Evolutionary conservation across 2,113 vertebrate species (phyloP), one percentile per base, ranked within the genome.

Genomic region (Buteo buteo): DNA sequence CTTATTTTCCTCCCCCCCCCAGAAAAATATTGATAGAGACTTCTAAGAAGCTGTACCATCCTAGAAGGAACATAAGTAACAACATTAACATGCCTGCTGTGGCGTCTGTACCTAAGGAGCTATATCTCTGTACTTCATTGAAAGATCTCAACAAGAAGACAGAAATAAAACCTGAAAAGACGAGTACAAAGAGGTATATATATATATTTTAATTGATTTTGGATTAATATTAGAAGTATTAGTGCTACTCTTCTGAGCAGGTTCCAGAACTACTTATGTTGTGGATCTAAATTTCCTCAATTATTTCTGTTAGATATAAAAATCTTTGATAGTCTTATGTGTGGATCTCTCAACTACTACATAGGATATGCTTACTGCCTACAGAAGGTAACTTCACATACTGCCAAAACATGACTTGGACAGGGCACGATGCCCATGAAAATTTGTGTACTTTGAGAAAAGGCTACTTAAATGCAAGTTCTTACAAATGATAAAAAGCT

Each of bases 111-210:
- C 98, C 98, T 96, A 99, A 99, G 97, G 99, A 99, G 83, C 98
- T 99, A 7, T 99, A 99, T 91, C 98, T 99, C 94, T 99, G 98
- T 93, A 98, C 99, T 55, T 99, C 99, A 67, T 92, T 99, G 94
- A 99, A 99, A 83, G 99, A 99, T 66, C 99, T 99, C 86, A 99
- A 99, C 92, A 99, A 99, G 97, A 99, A 99, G 95, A 99, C 99
- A 82, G 99, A 99, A 97, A 95, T 99, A 45, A 99, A 99, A 97
- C 97, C 98, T 6, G 99, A 99, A 31, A 99, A 99, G 97, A 98
- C 97, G 4, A 99, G 98, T 97, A 99, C 99, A 38, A 99, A 98
- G 95, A 99, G 96, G 99, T 98, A 97, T 28, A 52, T 73, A 26
- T 73, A 44, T 89, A 9, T 55, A 67, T 93, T 69, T 57, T 42